Conservation (phyloP, 2,797 vertebrate genomes). For the Synanceia verrucosa region DNA sequence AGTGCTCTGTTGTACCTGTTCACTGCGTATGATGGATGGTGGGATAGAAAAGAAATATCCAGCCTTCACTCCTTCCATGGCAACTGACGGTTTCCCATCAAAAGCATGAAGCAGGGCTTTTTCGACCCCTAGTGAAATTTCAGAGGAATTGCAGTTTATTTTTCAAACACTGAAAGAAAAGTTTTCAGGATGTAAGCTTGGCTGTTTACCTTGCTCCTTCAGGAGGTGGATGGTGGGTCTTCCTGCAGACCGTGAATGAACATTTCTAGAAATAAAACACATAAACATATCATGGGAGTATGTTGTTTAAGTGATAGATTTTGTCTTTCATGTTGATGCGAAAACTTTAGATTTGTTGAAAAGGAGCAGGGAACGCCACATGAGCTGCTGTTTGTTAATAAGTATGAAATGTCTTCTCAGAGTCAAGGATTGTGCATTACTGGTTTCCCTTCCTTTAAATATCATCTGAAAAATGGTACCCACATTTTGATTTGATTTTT, state of each 20-base stretch:
- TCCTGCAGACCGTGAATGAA: constrained; percentile 97
- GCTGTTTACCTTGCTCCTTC: constrained; percentile 88
- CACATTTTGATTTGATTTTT: too few relatives aligned
- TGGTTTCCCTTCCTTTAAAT: too few relatives aligned
- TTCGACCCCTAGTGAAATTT: constrained; percentile 83
- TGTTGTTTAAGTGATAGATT: background rate
- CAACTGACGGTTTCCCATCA: constrained; percentile 93
- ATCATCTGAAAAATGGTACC: too few relatives aligned
- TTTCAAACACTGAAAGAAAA: background rate
- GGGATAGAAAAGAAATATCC: constrained; percentile 97
- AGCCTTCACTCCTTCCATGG: constrained; percentile 94
- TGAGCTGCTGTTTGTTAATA: background rate
- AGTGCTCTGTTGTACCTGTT: constrained; percentile 84
- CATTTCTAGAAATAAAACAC: constrained; percentile 84
- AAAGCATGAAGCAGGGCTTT: constrained; percentile 95
- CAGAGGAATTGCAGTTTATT: constrained; percentile 22
- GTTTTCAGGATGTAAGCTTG: background rate
- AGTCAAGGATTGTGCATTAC: background rate
- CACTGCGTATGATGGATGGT: constrained; percentile 92
- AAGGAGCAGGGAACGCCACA: background rate
- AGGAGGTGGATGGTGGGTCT: constrained; percentile 94
- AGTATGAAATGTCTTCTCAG: background rate
- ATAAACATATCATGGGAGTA: background rate
- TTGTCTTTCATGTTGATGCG: background rate
- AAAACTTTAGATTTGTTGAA: background rate